These are phyloP conservation scores for Pseudomugil tenellus DNA, from an alignment of 2,797 vertebrate genomes.

Conservation along the genomic window DNA sequence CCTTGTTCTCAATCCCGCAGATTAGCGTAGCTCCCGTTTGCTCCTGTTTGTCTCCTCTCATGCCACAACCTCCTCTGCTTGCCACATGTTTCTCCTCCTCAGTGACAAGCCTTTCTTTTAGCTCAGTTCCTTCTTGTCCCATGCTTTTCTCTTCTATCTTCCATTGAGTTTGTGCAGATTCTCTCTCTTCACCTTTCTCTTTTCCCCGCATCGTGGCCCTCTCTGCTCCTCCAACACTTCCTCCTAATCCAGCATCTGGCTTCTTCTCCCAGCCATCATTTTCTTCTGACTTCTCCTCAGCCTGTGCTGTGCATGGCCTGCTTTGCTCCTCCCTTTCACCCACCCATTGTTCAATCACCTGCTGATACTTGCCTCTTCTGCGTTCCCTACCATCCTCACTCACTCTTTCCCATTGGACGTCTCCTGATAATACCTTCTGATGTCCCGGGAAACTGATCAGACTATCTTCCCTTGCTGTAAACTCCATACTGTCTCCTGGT, in stretches of 20 bases:
- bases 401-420: constrained; percentile 13
- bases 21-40: constrained; percentile 53
- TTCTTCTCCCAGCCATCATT: constrained; percentile 30
- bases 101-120: constrained; percentile 14
- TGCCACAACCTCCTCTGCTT: constrained; percentile 12
- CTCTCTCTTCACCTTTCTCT: constrained; percentile 9
- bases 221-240: constrained; percentile 20
- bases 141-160: constrained; percentile 6
- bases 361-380: constrained; percentile 61
- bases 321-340: constrained; percentile 56
- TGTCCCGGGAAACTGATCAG: constrained; percentile 9
- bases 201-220: constrained; percentile 18
- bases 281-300: constrained; percentile 49
- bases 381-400: constrained; percentile 23
- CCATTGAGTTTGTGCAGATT: constrained; percentile 18
- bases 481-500: constrained; percentile 13
- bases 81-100: constrained; percentile 24
- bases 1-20: constrained; percentile 86
- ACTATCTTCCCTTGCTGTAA: neutral
- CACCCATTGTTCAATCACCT: constrained; percentile 61
- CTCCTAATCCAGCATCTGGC: constrained; percentile 23
- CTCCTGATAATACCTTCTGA: constrained; percentile 32
- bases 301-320: constrained; percentile 20
- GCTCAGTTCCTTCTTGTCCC: constrained; percentile 19
- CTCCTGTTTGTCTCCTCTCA: constrained; percentile 56